A percentile compares a stretch with the other conserved stretches of the same genome.
Conservation (phyloP, 2,888 invertebrate species). For the Dryobota labecula region DNA sequence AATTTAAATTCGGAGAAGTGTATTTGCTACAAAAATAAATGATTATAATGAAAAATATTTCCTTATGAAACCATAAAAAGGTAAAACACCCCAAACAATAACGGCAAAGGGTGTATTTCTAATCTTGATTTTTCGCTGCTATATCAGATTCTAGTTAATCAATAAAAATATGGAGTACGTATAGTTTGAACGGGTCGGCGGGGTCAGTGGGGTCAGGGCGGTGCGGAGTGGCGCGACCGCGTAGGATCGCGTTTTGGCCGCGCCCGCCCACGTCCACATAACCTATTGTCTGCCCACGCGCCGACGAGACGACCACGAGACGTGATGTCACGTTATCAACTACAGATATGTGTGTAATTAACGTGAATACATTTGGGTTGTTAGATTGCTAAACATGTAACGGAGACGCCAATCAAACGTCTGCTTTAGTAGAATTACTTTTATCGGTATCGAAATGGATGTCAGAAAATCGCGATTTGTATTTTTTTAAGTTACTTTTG, state of each 20-base stretch:
- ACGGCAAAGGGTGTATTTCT: no score
- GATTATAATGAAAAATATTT: no score
- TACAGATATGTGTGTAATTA: conserved; percentile 75
- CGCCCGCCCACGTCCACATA: conserved; percentile 77
- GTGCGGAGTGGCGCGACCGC: conserved; percentile 67
- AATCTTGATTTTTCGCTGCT: no score
- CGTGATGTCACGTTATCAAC: conserved; percentile 82
- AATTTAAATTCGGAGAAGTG: neutral
- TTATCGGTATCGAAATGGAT: neutral
- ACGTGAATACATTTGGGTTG: conserved; percentile 65
- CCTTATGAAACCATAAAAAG: no score
- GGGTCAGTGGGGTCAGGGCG: conserved; percentile 69
- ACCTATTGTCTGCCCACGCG: conserved; percentile 84
- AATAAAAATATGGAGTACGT: conserved; percentile 74
- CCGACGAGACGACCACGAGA: conserved; percentile 75
- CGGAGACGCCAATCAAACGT: conserved; percentile 33
- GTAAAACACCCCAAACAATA: no score
- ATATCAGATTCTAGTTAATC: no score
- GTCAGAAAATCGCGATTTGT: conserved; percentile 1
- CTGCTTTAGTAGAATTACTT: neutral
- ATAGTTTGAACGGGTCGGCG: conserved; percentile 61
- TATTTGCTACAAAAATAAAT: no score
- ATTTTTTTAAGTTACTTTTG: neutral
- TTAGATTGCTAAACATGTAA: conserved; percentile 54
- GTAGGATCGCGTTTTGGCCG: conserved; percentile 86